A percentile compares a stretch with the other conserved stretches of the same genome.
These are phyloP conservation scores for Glareola pratincola DNA, from an alignment of 2,113 vertebrate genomes.

Conservation along the genomic window DNA sequence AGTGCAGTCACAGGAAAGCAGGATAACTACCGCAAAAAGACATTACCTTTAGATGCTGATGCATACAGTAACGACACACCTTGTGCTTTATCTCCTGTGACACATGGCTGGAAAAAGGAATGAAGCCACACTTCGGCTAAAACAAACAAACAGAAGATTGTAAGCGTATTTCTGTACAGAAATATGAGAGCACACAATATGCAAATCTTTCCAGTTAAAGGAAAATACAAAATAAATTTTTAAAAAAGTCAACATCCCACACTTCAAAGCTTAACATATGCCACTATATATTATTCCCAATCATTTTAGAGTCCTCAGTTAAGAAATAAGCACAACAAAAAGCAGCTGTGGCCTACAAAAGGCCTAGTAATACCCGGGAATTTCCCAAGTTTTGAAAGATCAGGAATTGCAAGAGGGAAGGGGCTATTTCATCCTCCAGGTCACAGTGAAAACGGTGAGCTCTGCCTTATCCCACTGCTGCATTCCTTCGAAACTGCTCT, in stretches of 20 bases:
- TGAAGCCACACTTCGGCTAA: conserved; percentile 97
- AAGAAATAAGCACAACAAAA: not conserved
- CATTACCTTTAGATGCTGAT: conserved; percentile 89
- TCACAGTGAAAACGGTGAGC: not conserved
- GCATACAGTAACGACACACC: conserved; percentile 97
- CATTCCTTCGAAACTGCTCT: not conserved
- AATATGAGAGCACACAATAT: not conserved
- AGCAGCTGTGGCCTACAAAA: not conserved
- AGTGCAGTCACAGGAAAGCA: not conserved
- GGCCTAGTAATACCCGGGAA: not conserved
- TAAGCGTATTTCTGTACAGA: not conserved
- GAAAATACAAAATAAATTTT: not conserved
- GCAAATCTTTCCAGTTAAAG: not conserved
- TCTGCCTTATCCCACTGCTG: not conserved
- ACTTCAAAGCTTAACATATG: not conserved
- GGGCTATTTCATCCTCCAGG: fast-evolving
- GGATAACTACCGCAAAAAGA: not conserved
- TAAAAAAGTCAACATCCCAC: not conserved
- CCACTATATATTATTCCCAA: not conserved
- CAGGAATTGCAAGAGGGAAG: not conserved
- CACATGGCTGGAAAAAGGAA: conserved; percentile 88
- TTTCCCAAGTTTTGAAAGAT: not conserved
- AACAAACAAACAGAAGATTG: conserved; percentile 31
- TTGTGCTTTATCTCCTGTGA: conserved; percentile 91
- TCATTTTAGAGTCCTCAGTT: not conserved